Conservation (phyloP, 2,113 vertebrate species). For the Baryphthengus martii region DNA sequence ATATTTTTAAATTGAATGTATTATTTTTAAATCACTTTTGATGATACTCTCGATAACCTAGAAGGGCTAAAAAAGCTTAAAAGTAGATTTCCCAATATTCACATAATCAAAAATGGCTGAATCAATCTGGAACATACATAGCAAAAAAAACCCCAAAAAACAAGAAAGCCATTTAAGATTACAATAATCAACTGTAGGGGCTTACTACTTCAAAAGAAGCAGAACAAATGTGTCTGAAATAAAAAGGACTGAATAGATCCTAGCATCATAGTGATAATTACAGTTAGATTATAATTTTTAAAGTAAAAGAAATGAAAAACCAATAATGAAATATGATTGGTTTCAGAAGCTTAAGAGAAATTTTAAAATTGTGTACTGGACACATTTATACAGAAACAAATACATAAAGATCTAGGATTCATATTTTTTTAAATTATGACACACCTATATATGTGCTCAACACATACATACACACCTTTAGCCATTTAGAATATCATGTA, state of each 20-base stretch:
- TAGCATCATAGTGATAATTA: not conserved
- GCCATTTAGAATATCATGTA: not conserved
- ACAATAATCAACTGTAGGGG: not conserved
- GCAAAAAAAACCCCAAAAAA: not conserved
- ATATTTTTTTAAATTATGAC: not conserved
- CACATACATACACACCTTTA: not conserved
- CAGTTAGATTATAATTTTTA: not conserved
- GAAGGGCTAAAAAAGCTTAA: not conserved
- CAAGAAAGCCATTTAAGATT: not conserved
- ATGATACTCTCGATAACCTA: not conserved
- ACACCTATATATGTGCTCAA: not conserved
- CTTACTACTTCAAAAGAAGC: not conserved
- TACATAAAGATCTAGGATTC: not conserved
- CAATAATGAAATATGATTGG: not conserved
- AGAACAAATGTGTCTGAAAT: not conserved
- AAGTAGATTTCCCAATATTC: not conserved
- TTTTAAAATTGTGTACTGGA: not conserved
- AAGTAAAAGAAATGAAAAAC: not conserved
- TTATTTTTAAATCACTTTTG: constrained; percentile 9
- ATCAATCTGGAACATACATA: not conserved
- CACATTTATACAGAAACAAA: not conserved
- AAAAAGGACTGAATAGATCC: not conserved
- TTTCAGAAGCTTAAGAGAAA: not conserved
- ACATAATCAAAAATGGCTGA: not conserved
- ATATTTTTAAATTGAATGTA: not conserved